These are phyloP conservation scores for Drosophila borborema DNA, from an alignment of 2,888 invertebrate genomes.

Conservation along the genomic window DNA sequence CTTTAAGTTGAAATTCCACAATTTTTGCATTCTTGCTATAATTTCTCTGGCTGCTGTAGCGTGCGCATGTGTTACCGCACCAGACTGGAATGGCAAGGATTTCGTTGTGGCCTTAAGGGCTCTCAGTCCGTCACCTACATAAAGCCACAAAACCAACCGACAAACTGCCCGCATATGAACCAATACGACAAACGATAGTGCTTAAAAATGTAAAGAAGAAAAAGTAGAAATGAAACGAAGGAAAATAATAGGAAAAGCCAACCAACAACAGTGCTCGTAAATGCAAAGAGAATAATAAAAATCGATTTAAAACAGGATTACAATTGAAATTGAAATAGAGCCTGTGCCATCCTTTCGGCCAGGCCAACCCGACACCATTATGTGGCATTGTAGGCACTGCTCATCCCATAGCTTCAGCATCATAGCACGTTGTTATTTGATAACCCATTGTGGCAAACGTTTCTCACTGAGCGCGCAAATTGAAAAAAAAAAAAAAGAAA, in stretches of 20 bases:
- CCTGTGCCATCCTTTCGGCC: conserved; percentile 37
- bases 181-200: conserved; percentile 37
- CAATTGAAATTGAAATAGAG: conserved; percentile 79
- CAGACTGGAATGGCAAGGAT: conserved; percentile 23
- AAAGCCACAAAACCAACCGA: conserved; percentile 37
- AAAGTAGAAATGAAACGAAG: conserved; percentile 4
- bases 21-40: conserved; percentile 1
- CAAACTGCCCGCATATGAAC: conserved; percentile 52
- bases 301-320: conserved; percentile 78
- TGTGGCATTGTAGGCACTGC: conserved; percentile 36
- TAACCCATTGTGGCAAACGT: conserved; percentile 78
- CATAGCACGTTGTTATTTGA: conserved; percentile 80
- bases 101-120: conserved; percentile 46
- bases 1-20: background rate
- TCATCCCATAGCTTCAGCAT: conserved; percentile 37
- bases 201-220: conserved; percentile 8
- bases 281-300: conserved; percentile 70
- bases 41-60: conserved; percentile 16
- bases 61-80: conserved; percentile 14
- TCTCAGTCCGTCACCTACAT: conserved; percentile 41
- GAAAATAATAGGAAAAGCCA: conserved; percentile 18
- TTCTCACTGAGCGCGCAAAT: conserved; percentile 65
- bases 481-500: conserved; percentile 77
- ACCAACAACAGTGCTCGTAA: conserved; percentile 38
- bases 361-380: conserved; percentile 43